These are phyloP conservation scores for Cinclus mexicanus DNA, from an alignment of 2,113 vertebrate species.

Conservation along the genomic window DNA sequence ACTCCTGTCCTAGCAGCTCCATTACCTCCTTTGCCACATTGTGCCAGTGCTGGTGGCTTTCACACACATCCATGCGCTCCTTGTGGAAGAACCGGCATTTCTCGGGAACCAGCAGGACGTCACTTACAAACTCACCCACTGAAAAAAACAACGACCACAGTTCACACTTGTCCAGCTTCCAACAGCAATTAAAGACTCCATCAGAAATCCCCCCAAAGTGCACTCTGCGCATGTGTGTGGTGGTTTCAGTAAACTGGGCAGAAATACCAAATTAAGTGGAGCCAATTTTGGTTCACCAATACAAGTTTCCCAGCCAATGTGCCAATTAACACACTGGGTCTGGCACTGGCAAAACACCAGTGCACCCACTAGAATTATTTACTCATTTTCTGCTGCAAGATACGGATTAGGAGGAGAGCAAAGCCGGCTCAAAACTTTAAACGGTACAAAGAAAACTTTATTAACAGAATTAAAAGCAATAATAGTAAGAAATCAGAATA, in stretches of 20 bases:
- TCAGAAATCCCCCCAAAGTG: too few relatives aligned
- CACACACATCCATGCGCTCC: conserved; percentile 89
- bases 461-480: neutral
- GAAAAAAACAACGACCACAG: neutral
- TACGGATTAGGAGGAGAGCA: neutral
- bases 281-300: too few relatives aligned
- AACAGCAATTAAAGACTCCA: neutral
- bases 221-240: too few relatives aligned
- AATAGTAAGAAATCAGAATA: neutral
- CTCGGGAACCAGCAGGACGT: conserved; percentile 93
- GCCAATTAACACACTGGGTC: neutral
- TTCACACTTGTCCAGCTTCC: fast-evolving
- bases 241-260: neutral
- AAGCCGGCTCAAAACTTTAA: neutral
- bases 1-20: neutral
- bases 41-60: conserved; percentile 94
- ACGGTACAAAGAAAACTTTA: neutral
- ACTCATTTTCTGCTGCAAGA: neutral
- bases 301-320: too few relatives aligned
- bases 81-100: conserved; percentile 97
- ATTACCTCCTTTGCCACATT: conserved; percentile 90
- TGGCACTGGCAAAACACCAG: neutral
- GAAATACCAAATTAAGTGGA: neutral
- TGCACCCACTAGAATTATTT: neutral
- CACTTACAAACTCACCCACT: conserved; percentile 96